These are phyloP conservation scores for Ameiurus melas DNA, from an alignment of 2,113 vertebrate species.

Conservation along the genomic window DNA sequence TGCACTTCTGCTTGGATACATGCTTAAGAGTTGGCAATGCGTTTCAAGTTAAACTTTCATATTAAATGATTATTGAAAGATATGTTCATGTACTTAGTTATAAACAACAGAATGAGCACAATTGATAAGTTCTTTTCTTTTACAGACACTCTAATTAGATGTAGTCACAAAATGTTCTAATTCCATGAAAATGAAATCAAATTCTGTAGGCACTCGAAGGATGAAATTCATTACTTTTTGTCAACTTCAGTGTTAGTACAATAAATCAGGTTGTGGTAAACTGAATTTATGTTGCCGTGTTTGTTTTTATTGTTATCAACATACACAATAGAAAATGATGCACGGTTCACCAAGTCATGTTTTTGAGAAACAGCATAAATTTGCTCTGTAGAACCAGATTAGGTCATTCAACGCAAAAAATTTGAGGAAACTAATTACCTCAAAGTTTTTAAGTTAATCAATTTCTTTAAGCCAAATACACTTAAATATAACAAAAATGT, in stretches of 20 bases:
- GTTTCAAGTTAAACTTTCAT: constrained; percentile 24
- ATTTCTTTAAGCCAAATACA: too few relatives aligned
- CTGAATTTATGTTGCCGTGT: not conserved
- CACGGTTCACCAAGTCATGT: not conserved
- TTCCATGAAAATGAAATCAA: constrained; percentile 33
- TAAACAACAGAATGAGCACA: constrained; percentile 19
- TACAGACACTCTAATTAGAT: constrained; percentile 28
- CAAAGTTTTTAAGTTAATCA: too few relatives aligned
- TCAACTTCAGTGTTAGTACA: constrained; percentile 58
- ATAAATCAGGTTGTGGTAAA: constrained; percentile 71
- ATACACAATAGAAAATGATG: not conserved
- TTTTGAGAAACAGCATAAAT: not conserved
- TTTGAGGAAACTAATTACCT: too few relatives aligned
- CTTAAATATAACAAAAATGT: too few relatives aligned
- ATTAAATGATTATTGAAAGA: not conserved
- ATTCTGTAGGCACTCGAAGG: constrained; percentile 43
- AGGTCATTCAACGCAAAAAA: too few relatives aligned
- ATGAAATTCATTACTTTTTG: constrained; percentile 49
- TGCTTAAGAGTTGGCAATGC: not conserved
- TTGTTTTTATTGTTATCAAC: not conserved
- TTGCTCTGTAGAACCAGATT: too few relatives aligned
- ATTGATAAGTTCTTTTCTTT: not conserved
- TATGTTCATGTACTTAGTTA: constrained; percentile 29
- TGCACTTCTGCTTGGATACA: constrained; percentile 38
- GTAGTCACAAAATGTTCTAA: constrained; percentile 27